Conservation (phyloP, 2,888 invertebrate genomes). For the Acheta domesticus region DNA sequence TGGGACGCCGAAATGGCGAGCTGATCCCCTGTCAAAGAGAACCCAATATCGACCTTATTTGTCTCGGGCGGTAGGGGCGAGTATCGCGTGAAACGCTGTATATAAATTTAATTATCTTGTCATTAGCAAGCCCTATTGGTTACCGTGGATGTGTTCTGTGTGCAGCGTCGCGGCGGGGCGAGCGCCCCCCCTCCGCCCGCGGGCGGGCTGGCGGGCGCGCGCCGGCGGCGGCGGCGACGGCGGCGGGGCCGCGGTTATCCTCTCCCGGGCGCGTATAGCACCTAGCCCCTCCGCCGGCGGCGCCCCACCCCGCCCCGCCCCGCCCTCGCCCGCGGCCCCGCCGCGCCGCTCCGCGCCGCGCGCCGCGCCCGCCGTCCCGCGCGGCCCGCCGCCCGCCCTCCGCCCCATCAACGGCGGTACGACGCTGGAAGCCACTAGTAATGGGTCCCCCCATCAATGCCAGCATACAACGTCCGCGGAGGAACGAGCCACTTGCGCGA, state of each 20-base stretch:
- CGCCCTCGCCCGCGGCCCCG: not conserved
- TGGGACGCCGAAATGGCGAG: constrained; percentile 36
- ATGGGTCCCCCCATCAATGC: constrained; percentile 27
- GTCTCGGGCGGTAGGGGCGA: constrained; percentile 29
- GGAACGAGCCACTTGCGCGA: constrained; percentile 31
- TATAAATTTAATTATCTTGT: constrained; percentile 35
- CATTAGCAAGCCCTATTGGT: constrained; percentile 33
- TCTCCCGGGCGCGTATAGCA: constrained; percentile 12
- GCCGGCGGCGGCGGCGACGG: not conserved
- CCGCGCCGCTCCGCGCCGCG: not conserved
- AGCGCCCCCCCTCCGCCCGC: not conserved
- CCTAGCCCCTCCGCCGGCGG: constrained; percentile 18
- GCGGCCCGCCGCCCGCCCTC: constrained; percentile 1
- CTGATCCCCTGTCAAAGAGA: constrained; percentile 32
- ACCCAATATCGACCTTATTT: constrained; percentile 36
- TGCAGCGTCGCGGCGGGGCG: constrained; percentile 19
- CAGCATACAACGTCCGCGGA: constrained; percentile 27
- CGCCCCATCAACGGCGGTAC: not conserved
- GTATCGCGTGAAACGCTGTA: constrained; percentile 24
- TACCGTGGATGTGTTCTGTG: constrained; percentile 24
- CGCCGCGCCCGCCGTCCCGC: not conserved
- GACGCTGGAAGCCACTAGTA: constrained; percentile 28
- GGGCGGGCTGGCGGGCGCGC: constrained; percentile 19
- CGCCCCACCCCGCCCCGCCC: constrained; percentile 11
- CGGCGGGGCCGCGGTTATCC: constrained; percentile 22